Evolutionary conservation across 2,113 vertebrate genomes (phyloP), one percentile per base, ranked within the genome.

Genomic region (Zeus faber): DNA sequence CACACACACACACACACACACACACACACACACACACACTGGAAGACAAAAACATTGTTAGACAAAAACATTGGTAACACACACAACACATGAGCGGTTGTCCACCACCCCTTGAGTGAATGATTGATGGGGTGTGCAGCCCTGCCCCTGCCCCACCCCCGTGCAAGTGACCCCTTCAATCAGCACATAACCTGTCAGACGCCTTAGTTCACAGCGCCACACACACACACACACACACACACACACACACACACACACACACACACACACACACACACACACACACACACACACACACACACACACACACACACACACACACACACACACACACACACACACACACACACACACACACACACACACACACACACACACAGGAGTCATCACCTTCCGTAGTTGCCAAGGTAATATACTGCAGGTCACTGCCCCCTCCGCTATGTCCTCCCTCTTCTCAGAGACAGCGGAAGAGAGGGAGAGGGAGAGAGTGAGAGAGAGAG

Each of bases 361-460:
- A 16, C 24, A 48, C 45, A 26, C 45, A 48, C 14, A 39, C 39
- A 18, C 22, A 64, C 5, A 16, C 18, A 58, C 22, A 67, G 39
- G 56, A 58, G 58, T 44, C 39, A 52, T 65, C 58, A 22, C 55
- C 65, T 54, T 52, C 49, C 58, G 50, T 64, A 40, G 58, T 62
- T 78, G 58, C 59, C 58, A 58, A 54, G 52, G 58, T 71, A 74
- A 75, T 75, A 58, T 73, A n/a, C n/a, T n/a, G n/a, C n/a, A 68
- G 70, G 70, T 82, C 76, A 74, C 9, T 54, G 56, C 51, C 51
- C 45, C 39, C 56, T 60, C 40, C 46, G 71, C 54, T 45, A 40
- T 46, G 51, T 44, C 55, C 48, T 65, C 49, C 65, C 51, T 25
- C n/a, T 8, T 45, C 26, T 65, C 41, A 60, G 58, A 41, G 1